Conservation (phyloP, 2,888 invertebrate genomes). For the Pheosia tremula region DNA sequence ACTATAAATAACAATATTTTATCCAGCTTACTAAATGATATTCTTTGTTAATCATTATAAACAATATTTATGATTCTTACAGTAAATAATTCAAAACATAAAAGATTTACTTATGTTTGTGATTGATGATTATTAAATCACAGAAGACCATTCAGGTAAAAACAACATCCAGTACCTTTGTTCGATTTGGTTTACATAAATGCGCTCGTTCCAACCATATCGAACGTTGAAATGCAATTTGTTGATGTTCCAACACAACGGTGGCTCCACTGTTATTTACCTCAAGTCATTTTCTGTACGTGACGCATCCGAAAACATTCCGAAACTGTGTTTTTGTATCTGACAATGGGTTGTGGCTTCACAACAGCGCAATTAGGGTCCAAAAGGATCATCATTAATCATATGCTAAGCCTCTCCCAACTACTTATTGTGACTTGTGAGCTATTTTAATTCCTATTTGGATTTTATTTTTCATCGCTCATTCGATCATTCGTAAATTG, state of each 20-base stretch:
- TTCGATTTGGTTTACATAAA: slow-evolving; percentile 34
- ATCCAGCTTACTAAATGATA: too few species aligned
- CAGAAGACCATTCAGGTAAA: too few species aligned
- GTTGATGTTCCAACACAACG: slow-evolving; percentile 51
- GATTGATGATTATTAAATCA: too few species aligned
- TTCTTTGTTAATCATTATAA: too few species aligned
- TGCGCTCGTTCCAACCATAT: slow-evolving; percentile 27
- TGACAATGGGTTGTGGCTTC: slow-evolving; percentile 13
- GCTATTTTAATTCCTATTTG: too few species aligned
- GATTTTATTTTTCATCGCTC: too few species aligned
- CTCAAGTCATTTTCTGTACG: slow-evolving; percentile 48
- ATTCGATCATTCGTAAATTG: too few species aligned
- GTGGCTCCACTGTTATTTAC: slow-evolving; percentile 41
- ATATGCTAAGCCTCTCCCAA: not conserved
- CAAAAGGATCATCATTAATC: slow-evolving; percentile 8
- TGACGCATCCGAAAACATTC: slow-evolving; percentile 55
- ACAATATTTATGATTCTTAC: too few species aligned
- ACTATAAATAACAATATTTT: not conserved
- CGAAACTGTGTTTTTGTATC: slow-evolving; percentile 32
- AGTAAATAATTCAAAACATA: too few species aligned
- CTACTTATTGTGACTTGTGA: too few species aligned
- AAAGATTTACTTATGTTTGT: too few species aligned
- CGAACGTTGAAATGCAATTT: slow-evolving; percentile 40
- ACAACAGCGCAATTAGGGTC: slow-evolving; percentile 22
- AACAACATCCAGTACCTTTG: not conserved